Evolutionary conservation across 2,888 invertebrate genomes (phyloP), one percentile per base, ranked within the genome.

Genomic region (Drosophila acutilabella): DNA sequence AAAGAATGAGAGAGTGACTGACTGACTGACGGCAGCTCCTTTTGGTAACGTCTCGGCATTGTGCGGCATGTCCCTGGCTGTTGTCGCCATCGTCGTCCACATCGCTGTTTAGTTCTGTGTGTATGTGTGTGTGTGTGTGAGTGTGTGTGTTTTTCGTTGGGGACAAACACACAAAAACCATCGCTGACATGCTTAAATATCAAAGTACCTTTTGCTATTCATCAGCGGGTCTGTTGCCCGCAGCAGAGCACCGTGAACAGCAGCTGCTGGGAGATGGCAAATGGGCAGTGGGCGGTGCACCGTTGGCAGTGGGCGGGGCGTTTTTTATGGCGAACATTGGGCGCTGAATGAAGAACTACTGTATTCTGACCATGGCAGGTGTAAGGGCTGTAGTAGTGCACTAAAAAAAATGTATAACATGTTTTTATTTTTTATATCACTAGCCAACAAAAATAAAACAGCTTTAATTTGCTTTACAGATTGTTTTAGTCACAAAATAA

Each of bases 111-210:
- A 20, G 30, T n/a, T 13, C 4, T 36, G 13, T 36, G 13, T 13
- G 13, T 36, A 13, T 23, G 30, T 13, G 41, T 20, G 3, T 41
- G 16, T 26, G n/a, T 16, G 6, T n/a, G 41, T 4, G 14, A n/a
- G 40, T 11, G 56, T 44, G 42, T 48, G 38, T 50, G 20, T 38
- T 54, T 60, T 58, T 44, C 44, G 59, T 20, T 42, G 64, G 30
- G 52, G 30, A 38, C 26, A 56, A 44, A 48, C 44, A 64, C 38
- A 47, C 45, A 60, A 78, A 59, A 61, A 59, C 53, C 61, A 54
- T 57, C 73, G 69, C 74, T 88, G 87, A 83, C 89, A 83, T 80
- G 75, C 87, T 80, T 88, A 80, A 84, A 84, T 88, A 84, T 86
- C 83, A 88, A 87, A 88, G 84, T 83, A 80, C 82, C 77, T 73